These are phyloP conservation scores for Falco novaeseelandiae DNA, from an alignment of 2,797 vertebrate genomes.

Conservation along the genomic window DNA sequence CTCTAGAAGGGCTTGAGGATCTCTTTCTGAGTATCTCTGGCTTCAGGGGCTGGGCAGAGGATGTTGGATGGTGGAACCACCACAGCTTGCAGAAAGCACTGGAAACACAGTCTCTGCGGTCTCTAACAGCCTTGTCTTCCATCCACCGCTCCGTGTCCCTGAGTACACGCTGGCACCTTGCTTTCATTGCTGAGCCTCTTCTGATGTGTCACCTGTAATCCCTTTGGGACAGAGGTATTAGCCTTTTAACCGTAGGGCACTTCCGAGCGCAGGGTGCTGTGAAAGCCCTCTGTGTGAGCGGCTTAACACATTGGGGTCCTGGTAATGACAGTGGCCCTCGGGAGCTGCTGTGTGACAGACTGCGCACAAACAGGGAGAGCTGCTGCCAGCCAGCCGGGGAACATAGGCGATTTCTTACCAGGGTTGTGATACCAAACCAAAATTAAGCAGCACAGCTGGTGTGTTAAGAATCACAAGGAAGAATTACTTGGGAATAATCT, in stretches of 20 bases:
- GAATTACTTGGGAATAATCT: background rate
- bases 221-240: background rate
- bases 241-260: background rate
- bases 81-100: background rate
- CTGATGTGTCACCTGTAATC: rapidly evolving
- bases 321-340: background rate
- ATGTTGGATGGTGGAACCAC: background rate
- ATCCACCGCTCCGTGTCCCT: rapidly evolving
- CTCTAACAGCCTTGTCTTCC: background rate
- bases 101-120: background rate
- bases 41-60: rapidly evolving
- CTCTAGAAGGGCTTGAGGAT: background rate
- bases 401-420: background rate
- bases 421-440: background rate
- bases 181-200: background rate
- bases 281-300: rapidly evolving
- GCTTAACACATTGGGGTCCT: background rate
- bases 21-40: background rate
- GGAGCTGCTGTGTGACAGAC: background rate
- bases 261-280: background rate
- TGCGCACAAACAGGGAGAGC: background rate
- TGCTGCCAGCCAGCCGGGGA: background rate
- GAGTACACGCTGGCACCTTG: background rate
- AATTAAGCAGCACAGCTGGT: background rate
- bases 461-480: background rate